A percentile compares a stretch with the other conserved stretches of the same genome.
Evolutionary conservation across 2,113 vertebrate genomes (phyloP).

Genomic region (Cyphomyrus plagiostoma): DNA sequence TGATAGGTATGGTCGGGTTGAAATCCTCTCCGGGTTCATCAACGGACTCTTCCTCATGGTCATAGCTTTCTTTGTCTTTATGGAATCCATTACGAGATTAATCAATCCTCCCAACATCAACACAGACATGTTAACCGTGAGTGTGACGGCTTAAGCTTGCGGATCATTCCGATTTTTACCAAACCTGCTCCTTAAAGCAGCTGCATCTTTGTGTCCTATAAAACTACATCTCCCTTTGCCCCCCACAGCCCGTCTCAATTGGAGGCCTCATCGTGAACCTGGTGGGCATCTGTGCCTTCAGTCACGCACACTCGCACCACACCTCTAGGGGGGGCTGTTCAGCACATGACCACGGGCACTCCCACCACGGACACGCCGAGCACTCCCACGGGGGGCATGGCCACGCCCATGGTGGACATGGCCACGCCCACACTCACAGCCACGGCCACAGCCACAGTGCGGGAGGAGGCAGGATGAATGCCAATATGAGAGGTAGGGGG

Average conservation of each 20-base stretch:
- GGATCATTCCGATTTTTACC: background rate
- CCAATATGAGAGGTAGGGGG: constrained; percentile 91
- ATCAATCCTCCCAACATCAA: constrained; percentile 95
- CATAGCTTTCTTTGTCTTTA: constrained; percentile 95
- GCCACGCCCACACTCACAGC: constrained; percentile 49
- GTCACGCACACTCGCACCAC: constrained; percentile 83
- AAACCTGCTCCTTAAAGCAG: background rate
- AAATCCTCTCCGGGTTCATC: constrained; percentile 97
- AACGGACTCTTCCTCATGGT: constrained; percentile 97
- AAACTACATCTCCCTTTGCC: background rate
- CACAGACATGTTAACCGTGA: constrained; percentile 95
- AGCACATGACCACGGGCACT: constrained; percentile 74
- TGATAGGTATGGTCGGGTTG: constrained; percentile 85
- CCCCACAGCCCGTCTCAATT: constrained; percentile 83
- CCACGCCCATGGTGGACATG: constrained; percentile 60
- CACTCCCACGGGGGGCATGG: constrained; percentile 61
- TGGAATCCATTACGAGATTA: constrained; percentile 84
- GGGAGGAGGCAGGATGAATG: constrained; percentile 81
- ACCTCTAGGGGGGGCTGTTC: constrained; percentile 68
- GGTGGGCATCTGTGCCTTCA: constrained; percentile 96
- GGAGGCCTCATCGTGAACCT: constrained; percentile 94
- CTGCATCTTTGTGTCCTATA: background rate
- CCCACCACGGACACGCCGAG: constrained; percentile 66
- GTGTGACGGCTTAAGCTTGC: constrained; percentile 37
- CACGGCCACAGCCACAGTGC: constrained; percentile 65